A percentile compares a stretch with the other conserved stretches of the same genome.
These are phyloP conservation scores for Lomographa bimaculata DNA, from an alignment of 2,888 invertebrate genomes.

Conservation along the genomic window DNA sequence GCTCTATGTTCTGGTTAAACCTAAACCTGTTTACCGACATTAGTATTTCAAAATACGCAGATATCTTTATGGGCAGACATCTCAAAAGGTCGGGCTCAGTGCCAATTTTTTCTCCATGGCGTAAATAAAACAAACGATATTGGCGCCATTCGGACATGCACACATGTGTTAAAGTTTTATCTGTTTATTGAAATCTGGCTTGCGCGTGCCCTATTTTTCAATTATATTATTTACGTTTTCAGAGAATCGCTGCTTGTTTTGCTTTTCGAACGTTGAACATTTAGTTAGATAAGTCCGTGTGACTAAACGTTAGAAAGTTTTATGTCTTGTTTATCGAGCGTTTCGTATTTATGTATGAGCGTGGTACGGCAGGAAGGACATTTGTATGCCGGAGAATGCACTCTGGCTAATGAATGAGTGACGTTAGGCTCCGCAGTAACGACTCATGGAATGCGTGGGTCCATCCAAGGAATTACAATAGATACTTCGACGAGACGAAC, in stretches of 20 bases:
- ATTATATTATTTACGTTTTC: constrained; percentile 27
- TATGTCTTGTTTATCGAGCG: constrained; percentile 19
- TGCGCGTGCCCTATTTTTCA: constrained; percentile 33
- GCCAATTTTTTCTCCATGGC: constrained; percentile 71
- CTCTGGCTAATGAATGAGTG: constrained; percentile 63
- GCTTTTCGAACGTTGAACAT: constrained; percentile 9
- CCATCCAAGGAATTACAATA: constrained; percentile 51
- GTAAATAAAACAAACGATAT: constrained; percentile 69
- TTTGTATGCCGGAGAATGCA: constrained; percentile 67
- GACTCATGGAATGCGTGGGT: constrained; percentile 56
- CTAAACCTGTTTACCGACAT: constrained; percentile 54
- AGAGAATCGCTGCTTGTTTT: constrained; percentile 20
- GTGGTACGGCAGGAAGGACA: constrained; percentile 47
- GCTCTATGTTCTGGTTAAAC: constrained; percentile 39
- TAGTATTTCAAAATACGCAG: constrained; percentile 52
- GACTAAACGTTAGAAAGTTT: constrained; percentile 52
- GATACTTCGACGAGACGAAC: constrained; percentile 39
- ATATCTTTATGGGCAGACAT: constrained; percentile 49
- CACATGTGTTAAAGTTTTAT: constrained; percentile 50
- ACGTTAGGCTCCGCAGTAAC: constrained; percentile 52
- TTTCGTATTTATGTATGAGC: constrained; percentile 20
- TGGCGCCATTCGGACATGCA: constrained; percentile 52
- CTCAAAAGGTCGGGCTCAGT: constrained; percentile 53
- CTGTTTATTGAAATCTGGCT: constrained; percentile 44
- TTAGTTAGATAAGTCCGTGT: constrained; percentile 4